Evolutionary conservation across 2,888 invertebrate genomes (phyloP).

Genomic region (Acleris cristana): DNA sequence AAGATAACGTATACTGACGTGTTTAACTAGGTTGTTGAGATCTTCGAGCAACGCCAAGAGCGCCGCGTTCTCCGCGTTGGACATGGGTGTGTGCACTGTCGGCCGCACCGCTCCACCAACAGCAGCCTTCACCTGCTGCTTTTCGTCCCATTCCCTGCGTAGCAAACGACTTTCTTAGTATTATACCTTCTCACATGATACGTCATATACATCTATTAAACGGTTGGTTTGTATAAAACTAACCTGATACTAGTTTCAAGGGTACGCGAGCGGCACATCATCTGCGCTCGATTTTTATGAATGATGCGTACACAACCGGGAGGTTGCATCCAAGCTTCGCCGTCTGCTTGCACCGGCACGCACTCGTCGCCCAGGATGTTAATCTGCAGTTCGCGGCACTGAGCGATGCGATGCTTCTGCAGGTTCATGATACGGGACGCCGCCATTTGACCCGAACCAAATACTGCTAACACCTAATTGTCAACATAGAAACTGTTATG

Average conservation of each 20-base stretch:
- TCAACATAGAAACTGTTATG: not conserved
- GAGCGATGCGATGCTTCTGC: slow-evolving; percentile 98
- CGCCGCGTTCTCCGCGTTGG: slow-evolving; percentile 87
- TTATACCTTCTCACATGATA: not conserved
- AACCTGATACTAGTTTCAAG: slow-evolving; percentile 94
- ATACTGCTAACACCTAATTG: slow-evolving; percentile 91
- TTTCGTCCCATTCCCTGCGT: slow-evolving; percentile 75
- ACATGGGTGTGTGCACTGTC: slow-evolving; percentile 61
- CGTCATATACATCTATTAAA: not conserved
- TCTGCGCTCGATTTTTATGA: slow-evolving; percentile 98
- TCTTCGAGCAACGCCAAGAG: slow-evolving; percentile 92
- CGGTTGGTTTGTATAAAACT: slow-evolving; percentile 27
- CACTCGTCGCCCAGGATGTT: slow-evolving; percentile 96
- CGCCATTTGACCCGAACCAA: slow-evolving; percentile 98
- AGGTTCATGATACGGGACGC: slow-evolving; percentile 97
- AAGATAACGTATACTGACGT: slow-evolving; percentile 80
- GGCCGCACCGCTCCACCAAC: slow-evolving; percentile 42
- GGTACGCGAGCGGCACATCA: slow-evolving; percentile 95
- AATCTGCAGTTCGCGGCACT: slow-evolving; percentile 97
- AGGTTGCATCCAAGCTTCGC: slow-evolving; percentile 98
- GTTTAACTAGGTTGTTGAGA: slow-evolving; percentile 93
- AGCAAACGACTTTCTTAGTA: slow-evolving; percentile 16
- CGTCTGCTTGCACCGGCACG: slow-evolving; percentile 98
- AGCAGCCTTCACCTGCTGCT: slow-evolving; percentile 70
- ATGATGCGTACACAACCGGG: slow-evolving; percentile 98